Base-by-base conservation (phyloP, 2,888 invertebrate species). In the Cryptocephalus primarius region DNA sequence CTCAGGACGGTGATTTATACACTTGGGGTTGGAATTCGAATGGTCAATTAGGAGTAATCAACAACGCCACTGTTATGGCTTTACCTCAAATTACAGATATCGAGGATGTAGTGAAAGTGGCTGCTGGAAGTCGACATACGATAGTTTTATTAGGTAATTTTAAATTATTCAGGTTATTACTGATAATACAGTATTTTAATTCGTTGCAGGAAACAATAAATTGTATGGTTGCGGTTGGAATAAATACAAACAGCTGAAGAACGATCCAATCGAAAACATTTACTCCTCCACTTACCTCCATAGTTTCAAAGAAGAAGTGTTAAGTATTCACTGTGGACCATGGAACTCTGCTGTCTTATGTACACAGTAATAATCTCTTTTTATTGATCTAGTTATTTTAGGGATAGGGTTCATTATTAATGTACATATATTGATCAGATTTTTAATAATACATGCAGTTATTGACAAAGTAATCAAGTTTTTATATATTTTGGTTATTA, bases 11-110 rank as follows among this genome's bases (percentile, higher is more conserved):
- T 10, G 92, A 92, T 65, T 62, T 92, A 0, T 94, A 92, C 64
- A 75, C 79, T 2, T 94, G 94, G 93, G 94, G 94, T 8, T 91
- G 88, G 84, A 94, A 94, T 70, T 82, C 85, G 51, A 79, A 78
- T 60, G 92, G 93, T 0, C 91, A 94, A 67, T 70, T 94, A 11
- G 93, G 93, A 8, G 67, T 85, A 32, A 31, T 46, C 39, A 22
- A 45, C 41, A 4, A n/a, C 8, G 40, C 11, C 32, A 66, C 68
- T 22, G 64, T 74, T 32, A 63, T 74, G 58, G 69, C 78, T 2
- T 60, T 69, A 31, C 72, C 76, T 14, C 72, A 73, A 54, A 63
- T 79, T 4, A 71, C 76, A 36, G 75, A 80, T 59, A 46, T 55
- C 9, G 67, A 70, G 32, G 66, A 63, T 45, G 70, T 77, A 2